phyloP scores from a whole-genome alignment of 1,140 invertebrate species.

The Drosophila pachea region DNA sequence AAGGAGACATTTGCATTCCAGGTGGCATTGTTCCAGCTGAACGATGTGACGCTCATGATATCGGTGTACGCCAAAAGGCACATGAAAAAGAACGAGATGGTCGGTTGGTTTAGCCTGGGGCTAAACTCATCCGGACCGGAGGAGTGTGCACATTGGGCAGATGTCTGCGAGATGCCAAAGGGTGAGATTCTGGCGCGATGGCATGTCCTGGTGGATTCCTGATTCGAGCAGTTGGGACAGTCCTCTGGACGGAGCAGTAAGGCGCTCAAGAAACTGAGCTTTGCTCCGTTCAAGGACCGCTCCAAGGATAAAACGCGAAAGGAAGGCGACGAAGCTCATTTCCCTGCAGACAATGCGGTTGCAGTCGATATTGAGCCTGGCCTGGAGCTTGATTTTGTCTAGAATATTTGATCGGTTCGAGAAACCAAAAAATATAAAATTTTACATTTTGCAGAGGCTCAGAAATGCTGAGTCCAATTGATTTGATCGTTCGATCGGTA shows the following conservation, averaged over 20 bases:
- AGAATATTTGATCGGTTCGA: constrained; percentile 46
- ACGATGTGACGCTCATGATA: constrained; percentile 96
- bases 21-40: constrained; percentile 95
- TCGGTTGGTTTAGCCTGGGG: constrained; percentile 96
- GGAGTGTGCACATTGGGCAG: constrained; percentile 95
- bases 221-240: constrained; percentile 78
- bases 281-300: constrained; percentile 71
- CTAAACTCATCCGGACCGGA: constrained; percentile 94
- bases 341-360: constrained; percentile 63
- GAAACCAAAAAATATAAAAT: too few relatives aligned
- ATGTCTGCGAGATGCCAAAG: constrained; percentile 85
- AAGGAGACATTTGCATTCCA: constrained; percentile 98
- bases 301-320: constrained; percentile 64
- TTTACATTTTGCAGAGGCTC: too few relatives aligned
- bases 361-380: constrained; percentile 76
- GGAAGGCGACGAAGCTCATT: constrained; percentile 45
- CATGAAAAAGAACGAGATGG: constrained; percentile 97
- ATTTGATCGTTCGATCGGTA: constrained; percentile 2
- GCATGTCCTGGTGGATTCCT: constrained; percentile 84
- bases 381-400: constrained; percentile 77
- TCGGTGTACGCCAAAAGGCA: constrained; percentile 94
- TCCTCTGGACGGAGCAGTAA: constrained; percentile 70
- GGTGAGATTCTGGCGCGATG: constrained; percentile 81
- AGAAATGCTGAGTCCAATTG: neutral
- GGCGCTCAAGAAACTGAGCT: constrained; percentile 59